Evolutionary conservation across 2,888 invertebrate genomes (phyloP), one percentile per base, ranked within the genome.

Genomic region (Nymphalis c-album): DNA sequence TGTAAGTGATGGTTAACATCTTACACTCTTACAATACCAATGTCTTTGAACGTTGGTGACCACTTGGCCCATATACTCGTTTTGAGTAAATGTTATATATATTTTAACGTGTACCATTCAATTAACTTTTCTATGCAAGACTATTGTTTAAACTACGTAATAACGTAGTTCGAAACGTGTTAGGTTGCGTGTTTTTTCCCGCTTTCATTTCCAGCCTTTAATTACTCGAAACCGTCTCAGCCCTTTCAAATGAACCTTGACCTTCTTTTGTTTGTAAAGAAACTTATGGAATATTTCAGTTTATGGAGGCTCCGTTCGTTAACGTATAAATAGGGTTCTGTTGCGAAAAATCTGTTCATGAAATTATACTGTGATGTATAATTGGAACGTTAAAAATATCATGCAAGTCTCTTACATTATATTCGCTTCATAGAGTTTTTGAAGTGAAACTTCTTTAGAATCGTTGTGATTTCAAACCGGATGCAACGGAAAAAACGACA

Each of bases 181-280:
- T 55, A 55, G 31, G 55, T 18, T 31, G 55, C 55, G 55, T 55
- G 55, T 55, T 55, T 55, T n/a, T 55, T 55, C 55, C 55, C 55
- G 55, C n/a, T 55, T 55, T 55, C 55, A 31, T 55, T 31, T 31
- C 31, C 31, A 55, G 31, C 55, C 55, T n/a, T 55, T 55, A 55
- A 55, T 55, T 55, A 55, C 31, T 17, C 55, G 13, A 55, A 31
- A 55, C 31, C 55, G 17, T 55, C 48, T 48, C 55, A 31, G 31
- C n/a, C 55, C 31, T 55, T 26, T 31, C 55, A 31, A 55, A 55
- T n/a, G 31, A 55, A 55, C 31, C 55, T 55, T 55, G 55, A 20
- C 26, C 55, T 48, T 55, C 51, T 51, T 55, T 31, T 55, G 55
- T 55, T 55, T 55, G 8, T n/a, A 55, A n/a, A 20, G 55, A 35